Conservation (phyloP, 2,888 invertebrate genomes). For the Hydraecia micacea region DNA sequence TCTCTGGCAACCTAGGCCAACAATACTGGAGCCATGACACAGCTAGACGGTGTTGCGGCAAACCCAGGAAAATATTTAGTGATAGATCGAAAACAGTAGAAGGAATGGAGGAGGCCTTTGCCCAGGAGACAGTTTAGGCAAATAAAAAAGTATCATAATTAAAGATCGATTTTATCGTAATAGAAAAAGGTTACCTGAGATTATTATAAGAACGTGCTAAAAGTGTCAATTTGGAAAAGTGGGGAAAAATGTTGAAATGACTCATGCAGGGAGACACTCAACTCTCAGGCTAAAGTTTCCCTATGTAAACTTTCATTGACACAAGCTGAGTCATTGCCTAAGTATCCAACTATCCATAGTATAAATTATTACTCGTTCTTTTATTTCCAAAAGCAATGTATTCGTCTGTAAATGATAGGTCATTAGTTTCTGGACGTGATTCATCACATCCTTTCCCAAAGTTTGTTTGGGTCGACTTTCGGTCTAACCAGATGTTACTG, state of each 20-base stretch:
- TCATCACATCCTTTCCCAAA: constrained; percentile 33
- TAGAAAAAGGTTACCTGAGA: not conserved
- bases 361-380: constrained; percentile 5
- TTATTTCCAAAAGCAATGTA: constrained; percentile 32
- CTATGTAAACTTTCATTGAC: not conserved
- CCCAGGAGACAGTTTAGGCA: too few species aligned
- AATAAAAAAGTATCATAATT: not conserved
- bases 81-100: not conserved
- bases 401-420: constrained; percentile 13
- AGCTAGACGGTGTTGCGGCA: not conserved
- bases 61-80: not conserved
- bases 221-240: not conserved
- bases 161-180: not conserved
- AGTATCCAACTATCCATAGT: not conserved
- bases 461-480: constrained; percentile 27
- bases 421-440: constrained; percentile 11
- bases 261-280: not conserved
- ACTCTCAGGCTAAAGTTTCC: not conserved
- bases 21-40: not conserved
- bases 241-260: not conserved
- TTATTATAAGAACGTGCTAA: not conserved
- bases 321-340: constrained; percentile 16
- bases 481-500: constrained; percentile 36
- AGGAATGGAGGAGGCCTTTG: not conserved
- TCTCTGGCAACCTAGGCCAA: not conserved